These are phyloP conservation scores for Bos indicus DNA, from an alignment of 2,113 vertebrate genomes.

Conservation along the genomic window DNA sequence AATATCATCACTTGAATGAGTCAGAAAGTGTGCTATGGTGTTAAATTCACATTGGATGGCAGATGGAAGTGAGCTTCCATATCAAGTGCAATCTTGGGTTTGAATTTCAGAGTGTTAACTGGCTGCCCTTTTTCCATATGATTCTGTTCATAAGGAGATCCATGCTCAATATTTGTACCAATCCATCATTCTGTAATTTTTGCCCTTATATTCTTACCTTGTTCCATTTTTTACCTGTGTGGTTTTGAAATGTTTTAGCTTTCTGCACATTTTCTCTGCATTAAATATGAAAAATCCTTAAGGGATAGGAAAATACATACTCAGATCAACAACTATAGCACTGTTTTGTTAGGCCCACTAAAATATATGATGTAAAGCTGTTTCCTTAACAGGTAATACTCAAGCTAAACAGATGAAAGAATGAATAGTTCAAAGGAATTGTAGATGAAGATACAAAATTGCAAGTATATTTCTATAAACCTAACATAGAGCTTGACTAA, in stretches of 20 bases:
- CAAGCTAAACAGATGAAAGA: background rate
- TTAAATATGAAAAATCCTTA: background rate
- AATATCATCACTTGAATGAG: background rate
- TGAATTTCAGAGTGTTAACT: conserved; percentile 24
- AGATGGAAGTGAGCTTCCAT: background rate
- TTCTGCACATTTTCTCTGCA: background rate
- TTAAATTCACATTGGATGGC: conserved; percentile 7
- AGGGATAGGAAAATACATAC: background rate
- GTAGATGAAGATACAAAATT: background rate
- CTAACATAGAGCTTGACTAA: background rate
- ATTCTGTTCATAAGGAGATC: background rate
- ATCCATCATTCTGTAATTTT: background rate
- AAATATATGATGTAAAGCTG: background rate
- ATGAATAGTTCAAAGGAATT: background rate
- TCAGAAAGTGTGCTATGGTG: background rate
- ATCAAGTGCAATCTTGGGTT: background rate
- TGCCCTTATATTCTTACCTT: background rate
- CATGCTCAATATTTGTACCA: background rate
- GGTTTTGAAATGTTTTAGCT: background rate
- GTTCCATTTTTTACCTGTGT: background rate
- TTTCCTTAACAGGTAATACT: background rate
- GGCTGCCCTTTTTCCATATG: background rate
- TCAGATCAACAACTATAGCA: background rate
- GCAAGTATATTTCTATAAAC: background rate
- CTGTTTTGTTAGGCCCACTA: background rate